A percentile compares a stretch with the other conserved stretches of the same genome.
These are phyloP conservation scores for Taenaris catops DNA, from an alignment of 2,888 invertebrate species.

Conservation along the genomic window DNA sequence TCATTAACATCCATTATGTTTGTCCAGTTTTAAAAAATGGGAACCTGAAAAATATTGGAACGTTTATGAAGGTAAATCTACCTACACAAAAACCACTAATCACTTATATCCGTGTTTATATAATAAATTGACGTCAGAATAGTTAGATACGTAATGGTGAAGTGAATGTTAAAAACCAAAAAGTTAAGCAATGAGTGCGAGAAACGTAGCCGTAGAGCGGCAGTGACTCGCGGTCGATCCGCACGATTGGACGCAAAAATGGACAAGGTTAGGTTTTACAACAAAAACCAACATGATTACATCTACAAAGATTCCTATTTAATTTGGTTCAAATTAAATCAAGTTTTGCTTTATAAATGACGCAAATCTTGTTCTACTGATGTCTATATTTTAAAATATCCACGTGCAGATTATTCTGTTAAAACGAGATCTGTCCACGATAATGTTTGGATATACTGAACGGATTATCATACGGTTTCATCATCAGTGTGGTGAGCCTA, in stretches of 20 bases:
- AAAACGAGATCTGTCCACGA: too few species aligned
- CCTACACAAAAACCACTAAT: constrained; percentile 1
- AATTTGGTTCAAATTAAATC: too few species aligned
- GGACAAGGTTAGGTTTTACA: constrained; percentile 1
- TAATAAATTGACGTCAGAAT: constrained; percentile 10
- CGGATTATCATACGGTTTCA: too few species aligned
- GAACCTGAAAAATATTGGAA: constrained; percentile 4
- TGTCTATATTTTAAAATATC: too few species aligned
- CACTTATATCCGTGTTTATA: not conserved
- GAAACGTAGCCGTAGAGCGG: constrained; percentile 2
- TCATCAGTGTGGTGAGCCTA: too few species aligned
- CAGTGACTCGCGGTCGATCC: constrained; percentile 8
- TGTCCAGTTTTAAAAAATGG: not conserved
- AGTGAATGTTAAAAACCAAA: constrained; percentile 16
- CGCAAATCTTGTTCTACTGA: too few species aligned
- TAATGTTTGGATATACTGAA: too few species aligned
- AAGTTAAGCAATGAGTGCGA: constrained; percentile 1
- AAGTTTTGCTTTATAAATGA: too few species aligned
- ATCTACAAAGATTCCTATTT: too few species aligned
- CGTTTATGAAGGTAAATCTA: too few species aligned
- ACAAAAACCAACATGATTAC: too few species aligned
- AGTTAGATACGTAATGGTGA: constrained; percentile 3
- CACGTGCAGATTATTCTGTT: too few species aligned
- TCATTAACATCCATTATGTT: constrained; percentile 13
- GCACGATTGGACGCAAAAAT: constrained; percentile 9